A percentile compares a stretch with the other conserved stretches of the same genome.
phyloP scores from a whole-genome alignment of 1,140 invertebrate genomes.

The Drosophila serrata region DNA sequence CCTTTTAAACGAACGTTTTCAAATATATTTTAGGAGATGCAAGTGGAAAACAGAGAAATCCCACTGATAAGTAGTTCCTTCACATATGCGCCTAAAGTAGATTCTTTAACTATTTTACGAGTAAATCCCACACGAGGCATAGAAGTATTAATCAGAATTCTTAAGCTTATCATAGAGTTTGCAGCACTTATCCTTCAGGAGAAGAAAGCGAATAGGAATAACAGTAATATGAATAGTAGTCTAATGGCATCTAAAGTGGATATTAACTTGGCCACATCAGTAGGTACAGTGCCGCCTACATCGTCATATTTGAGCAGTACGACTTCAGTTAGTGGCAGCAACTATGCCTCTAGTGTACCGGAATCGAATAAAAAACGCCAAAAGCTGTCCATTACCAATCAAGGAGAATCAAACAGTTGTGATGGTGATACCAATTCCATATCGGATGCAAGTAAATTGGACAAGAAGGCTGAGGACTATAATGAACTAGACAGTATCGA shows the following conservation, averaged over 20 bases:
- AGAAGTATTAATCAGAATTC: conserved; percentile 4
- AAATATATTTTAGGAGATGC: conserved; percentile 62
- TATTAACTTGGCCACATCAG: conserved; percentile 18
- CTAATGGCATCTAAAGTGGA: conserved; percentile 61
- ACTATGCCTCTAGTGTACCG: conserved; percentile 1
- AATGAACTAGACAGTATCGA: conserved; percentile 6
- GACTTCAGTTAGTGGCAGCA: not conserved
- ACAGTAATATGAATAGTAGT: conserved; percentile 5
- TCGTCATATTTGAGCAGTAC: conserved; percentile 5
- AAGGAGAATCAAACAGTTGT: conserved; percentile 6
- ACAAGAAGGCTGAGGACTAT: conserved; percentile 14
- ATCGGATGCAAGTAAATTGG: not conserved
- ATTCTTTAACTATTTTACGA: conserved; percentile 24
- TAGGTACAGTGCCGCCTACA: conserved; percentile 17
- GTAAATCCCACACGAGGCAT: conserved; percentile 12
- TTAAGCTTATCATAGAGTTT: conserved; percentile 3
- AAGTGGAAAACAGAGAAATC: conserved; percentile 50
- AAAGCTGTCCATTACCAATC: conserved; percentile 18
- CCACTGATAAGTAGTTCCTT: conserved; percentile 74
- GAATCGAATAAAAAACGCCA: conserved; percentile 33
- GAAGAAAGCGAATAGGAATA: not conserved
- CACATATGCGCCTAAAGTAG: conserved; percentile 42
- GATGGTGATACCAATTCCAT: conserved; percentile 5
- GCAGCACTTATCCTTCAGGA: not conserved
- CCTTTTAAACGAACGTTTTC: conserved; percentile 15